Evolutionary conservation across 2,113 vertebrate genomes (phyloP).

Genomic region (Mormoops blainvillei): DNA sequence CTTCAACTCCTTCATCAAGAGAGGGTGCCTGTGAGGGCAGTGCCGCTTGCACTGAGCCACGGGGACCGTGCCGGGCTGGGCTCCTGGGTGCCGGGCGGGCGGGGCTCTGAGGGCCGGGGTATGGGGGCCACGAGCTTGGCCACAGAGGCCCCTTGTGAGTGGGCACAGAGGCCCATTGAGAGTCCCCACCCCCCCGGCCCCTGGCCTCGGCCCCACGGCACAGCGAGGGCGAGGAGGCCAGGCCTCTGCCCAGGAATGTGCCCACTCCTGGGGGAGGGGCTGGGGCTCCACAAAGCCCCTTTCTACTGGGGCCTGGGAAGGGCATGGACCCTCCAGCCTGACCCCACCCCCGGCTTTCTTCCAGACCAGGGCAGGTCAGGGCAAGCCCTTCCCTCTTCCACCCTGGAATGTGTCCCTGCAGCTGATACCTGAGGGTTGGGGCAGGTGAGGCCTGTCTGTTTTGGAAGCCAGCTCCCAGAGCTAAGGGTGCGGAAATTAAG

Average conservation of each 20-base stretch:
- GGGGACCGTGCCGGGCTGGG: not conserved
- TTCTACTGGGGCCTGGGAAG: conserved; percentile 64
- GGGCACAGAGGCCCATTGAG: conserved; percentile 71
- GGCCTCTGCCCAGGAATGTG: conserved; percentile 71
- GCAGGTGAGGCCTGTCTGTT: not conserved
- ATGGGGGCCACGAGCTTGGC: not conserved
- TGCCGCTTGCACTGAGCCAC: not conserved
- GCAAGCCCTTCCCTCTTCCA: not conserved
- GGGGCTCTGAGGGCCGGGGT: not conserved
- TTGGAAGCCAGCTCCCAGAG: not conserved
- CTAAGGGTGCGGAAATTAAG: no score
- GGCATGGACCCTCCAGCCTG: not conserved
- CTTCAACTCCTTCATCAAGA: not conserved
- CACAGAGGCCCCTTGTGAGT: conserved; percentile 71
- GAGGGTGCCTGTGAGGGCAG: not conserved
- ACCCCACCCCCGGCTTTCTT: not conserved
- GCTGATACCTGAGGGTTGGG: not conserved
- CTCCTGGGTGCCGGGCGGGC: not conserved
- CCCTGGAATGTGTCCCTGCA: not conserved
- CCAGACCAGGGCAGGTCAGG: not conserved
- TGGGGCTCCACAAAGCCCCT: conserved; percentile 59
- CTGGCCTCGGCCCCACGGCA: conserved; percentile 58
- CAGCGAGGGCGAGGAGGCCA: conserved; percentile 18
- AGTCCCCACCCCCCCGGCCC: conserved; percentile 41
- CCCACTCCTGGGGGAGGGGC: conserved; percentile 8